Evolutionary conservation across 2,113 vertebrate species (phyloP).

Genomic region (Poecile atricapillus): DNA sequence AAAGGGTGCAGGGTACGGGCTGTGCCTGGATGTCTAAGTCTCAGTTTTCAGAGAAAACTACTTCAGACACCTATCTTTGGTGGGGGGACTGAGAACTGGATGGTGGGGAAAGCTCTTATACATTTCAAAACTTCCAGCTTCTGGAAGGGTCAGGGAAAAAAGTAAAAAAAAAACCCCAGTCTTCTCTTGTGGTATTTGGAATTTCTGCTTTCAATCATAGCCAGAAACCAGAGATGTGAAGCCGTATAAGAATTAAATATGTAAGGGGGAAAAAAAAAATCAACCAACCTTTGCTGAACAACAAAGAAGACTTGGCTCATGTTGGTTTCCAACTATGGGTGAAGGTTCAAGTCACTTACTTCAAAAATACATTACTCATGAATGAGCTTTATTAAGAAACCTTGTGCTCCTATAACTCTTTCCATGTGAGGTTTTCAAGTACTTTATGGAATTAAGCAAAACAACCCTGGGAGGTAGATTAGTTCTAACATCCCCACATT

Average conservation of each 20-base stretch:
- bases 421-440: conserved; percentile 68
- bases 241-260: conserved; percentile 47
- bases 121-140: conserved; percentile 29
- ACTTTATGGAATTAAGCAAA: conserved; percentile 67
- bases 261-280: not conserved
- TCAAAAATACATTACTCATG: conserved; percentile 68
- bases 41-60: not conserved
- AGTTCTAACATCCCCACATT: conserved; percentile 65
- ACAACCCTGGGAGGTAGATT: conserved; percentile 66
- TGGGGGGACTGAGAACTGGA: not conserved
- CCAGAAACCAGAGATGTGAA: conserved; percentile 59
- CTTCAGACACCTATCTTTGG: not conserved
- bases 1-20: not conserved
- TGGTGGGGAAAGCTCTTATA: not conserved
- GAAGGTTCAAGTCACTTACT: conserved; percentile 67
- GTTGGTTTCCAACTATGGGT: conserved; percentile 64
- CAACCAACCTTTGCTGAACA: conserved; percentile 50
- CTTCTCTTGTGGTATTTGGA: conserved; percentile 61
- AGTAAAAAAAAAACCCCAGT: not conserved
- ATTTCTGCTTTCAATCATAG: conserved; percentile 62
- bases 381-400: conserved; percentile 68
- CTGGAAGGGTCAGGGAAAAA: conserved; percentile 44
- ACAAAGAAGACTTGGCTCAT: conserved; percentile 50
- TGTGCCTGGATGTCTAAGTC: not conserved
- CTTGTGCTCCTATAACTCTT: conserved; percentile 62